Base-by-base conservation (phyloP, 2,888 invertebrate genomes). In the Pollenia angustigena region DNA sequence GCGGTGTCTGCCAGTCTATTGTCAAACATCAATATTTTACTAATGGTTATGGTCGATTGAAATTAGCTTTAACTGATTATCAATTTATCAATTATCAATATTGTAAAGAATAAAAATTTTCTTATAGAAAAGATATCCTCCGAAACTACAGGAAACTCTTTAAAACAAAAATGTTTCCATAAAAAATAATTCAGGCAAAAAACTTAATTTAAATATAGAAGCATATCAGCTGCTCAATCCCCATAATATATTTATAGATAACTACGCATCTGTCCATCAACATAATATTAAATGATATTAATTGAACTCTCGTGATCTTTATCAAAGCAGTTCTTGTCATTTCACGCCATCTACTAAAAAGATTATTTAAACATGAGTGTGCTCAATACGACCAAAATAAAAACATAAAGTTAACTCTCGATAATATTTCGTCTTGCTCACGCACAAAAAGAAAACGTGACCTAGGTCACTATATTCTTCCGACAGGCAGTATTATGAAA, bases 221-320 rank as follows among this genome's bases (percentile, higher is more conserved):
- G 32, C 6, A 32, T 32, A 32, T 32, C 6, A 32, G 32, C 32
- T 32, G 32, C 32, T 32, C 6, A 32, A 32, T 32, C 12, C 11
- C 46, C 58, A 4, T 11, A 46, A 54, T 12, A n/a, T 46, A 56
- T 3, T 54, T 54, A 32, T 44, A 1, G 14, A 23, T 6, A 54
- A 14, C 54, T 52, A 76, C 87, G 72, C 84, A 12, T 62, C 60
- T 81, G 87, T 18, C n/a, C 2, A 0, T 0, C 1, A 71, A 68
- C 52, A 69, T 62, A 81, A 72, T 60, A 56, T 62, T 81, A 48
- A 76, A 84, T 68, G n/a, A 71, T 54, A 79, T 84, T 68, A 87
- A 87, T 87, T 87, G 87, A 87, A 74, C 87, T 74, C 72, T 84
- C 8, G 8, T 81, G 87, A 87, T 60, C 80, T 87, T 52, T 56